Evolutionary conservation across 35 echinoderm and acorn worm species (phyloP), one percentile per base, ranked within the genome.

Genomic region (Acanthaster planci): DNA sequence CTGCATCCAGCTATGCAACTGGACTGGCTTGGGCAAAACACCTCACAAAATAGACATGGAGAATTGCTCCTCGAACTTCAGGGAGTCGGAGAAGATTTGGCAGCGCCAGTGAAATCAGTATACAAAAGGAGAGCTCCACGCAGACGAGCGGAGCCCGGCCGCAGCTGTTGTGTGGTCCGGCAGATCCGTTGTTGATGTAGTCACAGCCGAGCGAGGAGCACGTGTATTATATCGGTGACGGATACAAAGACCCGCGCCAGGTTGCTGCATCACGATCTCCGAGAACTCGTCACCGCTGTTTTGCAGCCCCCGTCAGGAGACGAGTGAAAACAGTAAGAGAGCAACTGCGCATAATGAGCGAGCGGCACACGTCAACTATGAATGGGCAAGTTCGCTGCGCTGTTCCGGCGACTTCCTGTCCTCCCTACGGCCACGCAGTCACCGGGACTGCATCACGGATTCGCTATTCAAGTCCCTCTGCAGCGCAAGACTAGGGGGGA

Each of bases 141-240:
- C 42, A 12, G 42, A 12, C 42, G 4, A 12, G 42, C 4, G 4
- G 42, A 72, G 30, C 30, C 64, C 22, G 21, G 34, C 26, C 64
- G 64, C 64, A 72, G 64, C 64, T 72, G 64, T 47, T 72, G 64
- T 72, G 64, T 34, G 64, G 64, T 72, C 34, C 64, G 14, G 42
- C 64, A 72, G 26, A 72, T 31, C 64, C 64, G 64, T 72, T 72
- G 64, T 72, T 72, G 64, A 72, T 34, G 64, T 72, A 72, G 23
- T 19, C 26, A 72, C 64, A 26, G 64, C 34, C 14, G 64, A 47
- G 64, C 26, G 64, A 31, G 26, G 64, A 72, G 64, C 64, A 72
- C 64, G 64, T 72, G 64, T 72, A 72, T 72, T 72, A 72, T 72
- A 72, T 72, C 34, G 64, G 23, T 2, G 30, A 26, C 12, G 34